Base-by-base conservation (phyloP, 2,888 invertebrate species). In the Spatulosminthurus flaviceps region DNA sequence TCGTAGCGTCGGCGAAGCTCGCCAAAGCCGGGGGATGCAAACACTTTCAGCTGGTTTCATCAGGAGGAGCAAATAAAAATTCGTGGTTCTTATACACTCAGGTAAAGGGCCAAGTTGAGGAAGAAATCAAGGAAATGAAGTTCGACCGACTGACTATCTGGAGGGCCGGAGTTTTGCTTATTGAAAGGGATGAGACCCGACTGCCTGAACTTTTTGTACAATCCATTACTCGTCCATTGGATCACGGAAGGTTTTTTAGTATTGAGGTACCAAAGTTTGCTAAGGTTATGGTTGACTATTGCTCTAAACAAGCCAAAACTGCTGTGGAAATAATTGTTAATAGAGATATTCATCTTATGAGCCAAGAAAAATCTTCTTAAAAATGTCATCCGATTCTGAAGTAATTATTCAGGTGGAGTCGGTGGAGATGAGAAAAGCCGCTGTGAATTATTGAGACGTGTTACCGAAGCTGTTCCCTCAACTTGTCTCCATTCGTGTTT, bases 41-140 rank as follows among this genome's bases (percentile, higher is more conserved):
- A 79, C 88, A 90, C 79, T 89, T 90, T 83, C 86, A 87, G 75
- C 82, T 89, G 16, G 87, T 90, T 21, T 88, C 89, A 0, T 87
- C 89, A 0, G 86, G 86, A 34, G 89, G 88, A n/a, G 89, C 90
- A 1, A 87, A 89, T 81, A 88, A 88, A 74, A 87, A 89, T 79
- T 88, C 88, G 67, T 86, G 78, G 41, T 87, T 89, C 66, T 86
- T 89, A 1, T 90, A 90, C 83, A 85, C 87, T 1, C 87, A 87
- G 84, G 88, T 88, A 7, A 90, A 90, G 87, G 89, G 86, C 26
- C 80, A 84, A 77, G 81, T 82, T 7, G 86, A 86, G 75, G 81
- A 83, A 29, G 77, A 80, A 77, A 78, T 86, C 2, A 80, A 79
- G 21, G 79, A 80, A 0, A 70, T 86, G 73, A 78, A 78, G 9